Conservation (phyloP, 2,797 vertebrate species). For the Eurystomus glaucurus region DNA sequence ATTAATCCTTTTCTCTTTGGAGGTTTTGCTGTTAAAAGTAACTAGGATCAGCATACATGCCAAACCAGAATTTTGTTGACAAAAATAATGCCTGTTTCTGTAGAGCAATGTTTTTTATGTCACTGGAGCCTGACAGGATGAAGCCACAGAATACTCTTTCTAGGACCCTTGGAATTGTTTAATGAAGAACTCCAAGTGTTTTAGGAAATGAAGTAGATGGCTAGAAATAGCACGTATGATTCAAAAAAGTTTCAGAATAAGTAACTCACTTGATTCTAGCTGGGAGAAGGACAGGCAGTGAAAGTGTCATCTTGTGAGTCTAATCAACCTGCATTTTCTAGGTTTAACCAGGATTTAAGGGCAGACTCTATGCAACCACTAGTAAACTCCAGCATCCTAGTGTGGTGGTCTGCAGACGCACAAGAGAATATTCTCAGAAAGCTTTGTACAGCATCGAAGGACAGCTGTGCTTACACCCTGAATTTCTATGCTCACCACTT, state of each 20-base stretch:
- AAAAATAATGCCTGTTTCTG: not conserved
- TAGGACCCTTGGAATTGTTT: not conserved
- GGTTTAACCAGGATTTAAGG: not conserved
- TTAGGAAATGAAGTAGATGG: not conserved
- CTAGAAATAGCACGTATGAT: not conserved
- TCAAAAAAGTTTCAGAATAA: not conserved
- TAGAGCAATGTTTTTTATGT: not conserved
- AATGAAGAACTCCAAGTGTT: not conserved
- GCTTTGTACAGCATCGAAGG: not conserved
- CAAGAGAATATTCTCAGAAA: not conserved
- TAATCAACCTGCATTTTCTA: not conserved
- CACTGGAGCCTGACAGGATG: not conserved
- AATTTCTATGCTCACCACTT: not conserved
- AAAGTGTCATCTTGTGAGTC: not conserved
- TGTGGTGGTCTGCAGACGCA: not conserved
- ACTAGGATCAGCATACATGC: not conserved
- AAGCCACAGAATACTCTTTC: not conserved
- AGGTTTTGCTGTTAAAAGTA: conserved; percentile 15
- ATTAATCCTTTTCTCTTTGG: not conserved
- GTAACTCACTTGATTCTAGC: not conserved
- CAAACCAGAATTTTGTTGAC: not conserved
- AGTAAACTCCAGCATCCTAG: not conserved
- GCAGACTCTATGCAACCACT: not conserved
- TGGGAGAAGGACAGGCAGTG: not conserved
- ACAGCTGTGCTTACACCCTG: not conserved